Percentiles rank a stretch among this genome's conserved stretches.
phyloP scores from a whole-genome alignment of 2,888 invertebrate genomes.

The Eilema sororculum region DNA sequence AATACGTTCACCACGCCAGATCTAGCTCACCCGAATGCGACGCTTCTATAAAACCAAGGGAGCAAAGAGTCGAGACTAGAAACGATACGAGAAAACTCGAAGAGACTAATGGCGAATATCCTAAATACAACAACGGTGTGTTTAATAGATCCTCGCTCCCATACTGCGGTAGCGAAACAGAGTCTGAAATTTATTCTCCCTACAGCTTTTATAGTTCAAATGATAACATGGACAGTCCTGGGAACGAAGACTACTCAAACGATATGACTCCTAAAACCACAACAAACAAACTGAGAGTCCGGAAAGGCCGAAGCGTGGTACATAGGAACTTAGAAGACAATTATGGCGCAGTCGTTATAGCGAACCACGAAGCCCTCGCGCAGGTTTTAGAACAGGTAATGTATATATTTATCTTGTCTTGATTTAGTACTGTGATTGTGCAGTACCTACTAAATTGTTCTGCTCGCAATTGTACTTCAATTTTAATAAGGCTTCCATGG shows the following conservation, averaged over 20 bases:
- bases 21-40: conserved; percentile 91
- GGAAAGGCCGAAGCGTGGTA: conserved; percentile 93
- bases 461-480: conserved; percentile 29
- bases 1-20: conserved; percentile 88
- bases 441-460: conserved; percentile 28
- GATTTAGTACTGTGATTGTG: conserved; percentile 23
- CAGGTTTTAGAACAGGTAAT: conserved; percentile 95
- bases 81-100: conserved; percentile 66
- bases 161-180: conserved; percentile 94
- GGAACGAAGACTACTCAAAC: conserved; percentile 78
- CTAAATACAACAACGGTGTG: conserved; percentile 88
- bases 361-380: conserved; percentile 95
- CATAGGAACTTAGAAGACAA: conserved; percentile 95
- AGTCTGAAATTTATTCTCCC: conserved; percentile 94
- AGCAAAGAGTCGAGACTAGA: conserved; percentile 58
- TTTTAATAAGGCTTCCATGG: conserved; percentile 17
- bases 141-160: conserved; percentile 90
- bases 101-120: conserved; percentile 79
- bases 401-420: conserved; percentile 55
- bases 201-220: conserved; percentile 91
- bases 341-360: conserved; percentile 95
- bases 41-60: conserved; percentile 83
- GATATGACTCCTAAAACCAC: conserved; percentile 81
- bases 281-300: conserved; percentile 90
- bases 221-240: conserved; percentile 83